A percentile compares a stretch with the other conserved stretches of the same genome.
phyloP scores from a whole-genome alignment of 2,113 vertebrate species.

The Maccullochella peelii region DNA sequence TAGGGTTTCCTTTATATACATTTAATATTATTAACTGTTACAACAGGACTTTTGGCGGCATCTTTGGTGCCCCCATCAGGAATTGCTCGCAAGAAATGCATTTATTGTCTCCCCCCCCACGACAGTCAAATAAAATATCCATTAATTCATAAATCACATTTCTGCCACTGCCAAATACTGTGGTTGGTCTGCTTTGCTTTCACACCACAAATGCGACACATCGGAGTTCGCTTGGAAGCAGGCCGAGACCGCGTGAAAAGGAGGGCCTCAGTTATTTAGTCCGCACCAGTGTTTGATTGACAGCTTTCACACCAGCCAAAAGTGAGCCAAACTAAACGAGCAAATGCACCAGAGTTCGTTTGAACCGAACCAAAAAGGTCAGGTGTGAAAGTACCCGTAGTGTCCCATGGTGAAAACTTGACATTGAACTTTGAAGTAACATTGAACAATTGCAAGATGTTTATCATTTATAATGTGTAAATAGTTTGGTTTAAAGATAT shows the following conservation, averaged over 20 bases:
- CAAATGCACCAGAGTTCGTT: neutral
- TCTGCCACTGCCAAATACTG: neutral
- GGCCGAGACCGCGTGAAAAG: too few relatives aligned
- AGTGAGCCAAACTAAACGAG: neutral
- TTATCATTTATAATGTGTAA: neutral
- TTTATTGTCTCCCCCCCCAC: too few relatives aligned
- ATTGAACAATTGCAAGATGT: neutral
- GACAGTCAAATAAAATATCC: too few relatives aligned
- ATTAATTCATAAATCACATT: too few relatives aligned
- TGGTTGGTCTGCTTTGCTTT: neutral
- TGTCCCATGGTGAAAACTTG: neutral
- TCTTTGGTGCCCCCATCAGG: too few relatives aligned
- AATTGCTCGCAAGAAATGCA: too few relatives aligned
- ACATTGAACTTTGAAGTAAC: neutral
- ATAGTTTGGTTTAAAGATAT: neutral
- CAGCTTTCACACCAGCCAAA: neutral
- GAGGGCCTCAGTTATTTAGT: neutral
- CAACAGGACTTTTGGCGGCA: too few relatives aligned
- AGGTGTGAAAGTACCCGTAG: neutral
- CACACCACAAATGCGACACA: neutral
- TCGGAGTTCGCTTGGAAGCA: too few relatives aligned
- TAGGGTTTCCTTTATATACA: too few relatives aligned
- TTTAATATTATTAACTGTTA: too few relatives aligned
- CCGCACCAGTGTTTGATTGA: neutral
- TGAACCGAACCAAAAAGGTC: neutral